phyloP scores from a whole-genome alignment of 2,113 vertebrate genomes.

The Cottus gobio region DNA sequence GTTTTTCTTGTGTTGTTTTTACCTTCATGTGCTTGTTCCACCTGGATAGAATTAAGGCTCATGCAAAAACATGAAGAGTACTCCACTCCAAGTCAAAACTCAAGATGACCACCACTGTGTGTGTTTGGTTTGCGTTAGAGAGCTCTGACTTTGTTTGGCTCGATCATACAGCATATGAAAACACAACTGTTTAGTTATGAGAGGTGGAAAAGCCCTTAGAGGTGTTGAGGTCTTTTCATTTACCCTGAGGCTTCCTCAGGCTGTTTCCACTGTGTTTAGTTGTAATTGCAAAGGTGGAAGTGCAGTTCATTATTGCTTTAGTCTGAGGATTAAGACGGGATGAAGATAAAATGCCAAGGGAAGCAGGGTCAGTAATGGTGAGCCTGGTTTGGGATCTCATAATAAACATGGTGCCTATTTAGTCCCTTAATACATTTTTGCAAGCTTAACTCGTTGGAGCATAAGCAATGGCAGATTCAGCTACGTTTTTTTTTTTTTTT shows the following conservation, averaged over 20 bases:
- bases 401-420: constrained; percentile 1
- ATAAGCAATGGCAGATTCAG: constrained; percentile 20
- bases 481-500: constrained; percentile 9
- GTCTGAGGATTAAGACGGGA: not conserved
- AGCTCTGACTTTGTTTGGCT: not conserved
- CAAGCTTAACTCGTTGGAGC: constrained; percentile 17
- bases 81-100: not conserved
- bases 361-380: not conserved
- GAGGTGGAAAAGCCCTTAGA: constrained; percentile 28
- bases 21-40: constrained; percentile 14
- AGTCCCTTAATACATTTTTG: constrained; percentile 2
- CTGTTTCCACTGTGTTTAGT: constrained; percentile 12
- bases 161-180: not conserved
- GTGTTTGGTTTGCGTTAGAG: not conserved
- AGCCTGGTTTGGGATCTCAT: not conserved
- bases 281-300: constrained; percentile 8
- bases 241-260: constrained; percentile 5
- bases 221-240: constrained; percentile 7
- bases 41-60: not conserved
- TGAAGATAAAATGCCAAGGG: not conserved
- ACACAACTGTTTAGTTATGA: not conserved
- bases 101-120: not conserved
- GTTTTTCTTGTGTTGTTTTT: constrained; percentile 28
- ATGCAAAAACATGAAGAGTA: not conserved
- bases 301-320: constrained; percentile 5